Evolutionary conservation across 2,888 invertebrate species (phyloP).

Genomic region (Drosophila villosipedis): DNA sequence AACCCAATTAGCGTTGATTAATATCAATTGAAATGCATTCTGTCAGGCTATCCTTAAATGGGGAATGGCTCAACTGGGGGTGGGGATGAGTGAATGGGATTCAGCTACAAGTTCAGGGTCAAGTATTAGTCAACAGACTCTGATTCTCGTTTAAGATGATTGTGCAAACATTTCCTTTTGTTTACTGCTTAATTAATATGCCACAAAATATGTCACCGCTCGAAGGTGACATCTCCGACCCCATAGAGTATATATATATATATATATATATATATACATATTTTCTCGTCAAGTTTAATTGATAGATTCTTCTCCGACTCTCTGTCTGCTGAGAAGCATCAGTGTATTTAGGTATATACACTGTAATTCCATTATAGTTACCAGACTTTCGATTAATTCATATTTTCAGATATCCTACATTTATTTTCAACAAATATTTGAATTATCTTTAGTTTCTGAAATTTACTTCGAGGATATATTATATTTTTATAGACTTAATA

Average conservation of each 20-base stretch:
- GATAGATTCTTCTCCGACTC: background rate
- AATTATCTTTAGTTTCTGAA: too few relatives aligned
- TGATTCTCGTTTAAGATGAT: conserved; percentile 12
- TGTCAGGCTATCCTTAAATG: conserved; percentile 32
- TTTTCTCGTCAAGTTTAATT: background rate
- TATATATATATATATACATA: background rate
- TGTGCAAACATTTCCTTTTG: conserved; percentile 2
- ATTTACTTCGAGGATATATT: too few relatives aligned
- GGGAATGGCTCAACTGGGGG: conserved; percentile 1
- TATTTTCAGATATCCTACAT: background rate
- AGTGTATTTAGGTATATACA: background rate
- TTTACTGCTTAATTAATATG: background rate
- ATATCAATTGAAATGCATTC: conserved; percentile 80
- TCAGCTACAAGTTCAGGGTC: conserved; percentile 72
- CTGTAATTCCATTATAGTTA: background rate
- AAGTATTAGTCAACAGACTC: conserved; percentile 12
- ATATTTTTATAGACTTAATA: background rate
- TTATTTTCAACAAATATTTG: background rate
- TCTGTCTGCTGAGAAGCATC: background rate
- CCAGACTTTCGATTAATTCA: background rate
- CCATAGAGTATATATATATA: background rate
- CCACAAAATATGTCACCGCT: background rate
- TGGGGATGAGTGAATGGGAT: background rate
- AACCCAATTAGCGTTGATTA: conserved; percentile 79
- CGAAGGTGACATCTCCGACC: background rate